These are phyloP conservation scores for Amazona vittata DNA, from an alignment of 2,113 vertebrate species.

Conservation along the genomic window DNA sequence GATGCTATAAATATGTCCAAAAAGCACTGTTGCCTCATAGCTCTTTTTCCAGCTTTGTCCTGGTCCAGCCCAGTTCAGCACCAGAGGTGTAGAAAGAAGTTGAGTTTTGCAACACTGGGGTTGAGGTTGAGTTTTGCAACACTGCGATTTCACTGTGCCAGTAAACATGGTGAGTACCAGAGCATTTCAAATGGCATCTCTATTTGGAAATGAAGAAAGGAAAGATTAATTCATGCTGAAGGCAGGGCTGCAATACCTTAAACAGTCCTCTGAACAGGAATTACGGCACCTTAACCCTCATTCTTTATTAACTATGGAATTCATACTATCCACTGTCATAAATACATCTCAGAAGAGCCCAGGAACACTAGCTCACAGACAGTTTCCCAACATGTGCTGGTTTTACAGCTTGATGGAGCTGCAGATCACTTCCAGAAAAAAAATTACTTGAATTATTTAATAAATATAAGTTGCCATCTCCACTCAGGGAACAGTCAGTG, in stretches of 20 bases:
- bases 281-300: background rate
- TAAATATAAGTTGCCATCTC: background rate
- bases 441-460: background rate
- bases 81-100: background rate
- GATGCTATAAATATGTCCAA: background rate
- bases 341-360: background rate
- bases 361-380: background rate
- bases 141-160: background rate
- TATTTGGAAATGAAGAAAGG: background rate
- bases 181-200: background rate
- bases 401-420: background rate
- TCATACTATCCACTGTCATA: too few relatives aligned
- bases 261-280: background rate
- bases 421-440: background rate
- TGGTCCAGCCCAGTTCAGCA: background rate
- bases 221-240: background rate
- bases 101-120: background rate
- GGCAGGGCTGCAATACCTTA: background rate
- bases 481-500: background rate
- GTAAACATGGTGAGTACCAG: fast-evolving
- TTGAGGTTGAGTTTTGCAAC: background rate
- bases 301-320: background rate
- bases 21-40: background rate
- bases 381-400: fast-evolving
- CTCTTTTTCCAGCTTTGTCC: background rate